Evolutionary conservation across 2,113 vertebrate genomes (phyloP).

Genomic region (Anolis sagrei): DNA sequence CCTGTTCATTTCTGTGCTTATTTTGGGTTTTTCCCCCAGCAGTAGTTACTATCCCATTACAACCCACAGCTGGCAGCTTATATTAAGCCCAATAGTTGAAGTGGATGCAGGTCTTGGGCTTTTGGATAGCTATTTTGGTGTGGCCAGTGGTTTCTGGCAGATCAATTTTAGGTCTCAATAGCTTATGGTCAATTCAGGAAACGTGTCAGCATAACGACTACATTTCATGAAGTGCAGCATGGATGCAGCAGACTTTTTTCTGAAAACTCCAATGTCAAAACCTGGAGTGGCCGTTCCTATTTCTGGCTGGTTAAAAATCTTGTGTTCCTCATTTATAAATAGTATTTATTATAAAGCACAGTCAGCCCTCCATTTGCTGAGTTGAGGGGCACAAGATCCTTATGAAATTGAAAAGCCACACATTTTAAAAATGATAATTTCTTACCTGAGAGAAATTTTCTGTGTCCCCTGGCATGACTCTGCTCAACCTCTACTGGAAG

Average conservation of each 20-base stretch:
- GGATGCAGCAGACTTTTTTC: background rate
- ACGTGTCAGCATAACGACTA: background rate
- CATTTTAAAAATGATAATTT: too few species aligned
- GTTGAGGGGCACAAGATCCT: too few species aligned
- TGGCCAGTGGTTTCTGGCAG: background rate
- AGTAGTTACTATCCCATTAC: background rate
- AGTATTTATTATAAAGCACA: too few species aligned
- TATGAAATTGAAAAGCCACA: too few species aligned
- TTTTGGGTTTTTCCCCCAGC: background rate
- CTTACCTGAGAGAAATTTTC: too few species aligned
- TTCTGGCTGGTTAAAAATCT: background rate
- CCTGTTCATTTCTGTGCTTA: background rate
- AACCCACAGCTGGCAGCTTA: background rate
- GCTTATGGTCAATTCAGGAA: background rate
- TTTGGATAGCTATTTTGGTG: too few species aligned
- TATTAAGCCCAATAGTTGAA: background rate
- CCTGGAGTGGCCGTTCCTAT: background rate
- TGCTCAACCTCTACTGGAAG: too few species aligned
- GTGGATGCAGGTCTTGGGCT: background rate
- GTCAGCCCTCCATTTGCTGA: too few species aligned
- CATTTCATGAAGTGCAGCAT: background rate
- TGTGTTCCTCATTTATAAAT: background rate
- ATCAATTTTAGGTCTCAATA: background rate
- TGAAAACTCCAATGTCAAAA: background rate
- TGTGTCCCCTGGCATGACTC: too few species aligned